Evolutionary conservation across 2,113 vertebrate species (phyloP).

Genomic region (Plestiodon gilberti): DNA sequence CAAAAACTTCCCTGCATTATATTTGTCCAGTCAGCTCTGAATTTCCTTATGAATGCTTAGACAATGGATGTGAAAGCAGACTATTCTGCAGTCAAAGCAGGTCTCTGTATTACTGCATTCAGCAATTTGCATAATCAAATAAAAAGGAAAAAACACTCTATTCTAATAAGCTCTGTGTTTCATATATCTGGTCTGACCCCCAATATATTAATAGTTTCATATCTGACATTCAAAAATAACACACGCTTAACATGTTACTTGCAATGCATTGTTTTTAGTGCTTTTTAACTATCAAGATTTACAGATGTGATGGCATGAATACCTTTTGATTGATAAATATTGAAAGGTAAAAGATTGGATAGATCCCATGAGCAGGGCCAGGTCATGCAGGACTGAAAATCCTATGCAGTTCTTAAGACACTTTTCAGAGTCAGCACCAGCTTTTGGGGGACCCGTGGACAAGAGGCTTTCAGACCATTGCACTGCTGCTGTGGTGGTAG

Average conservation of each 20-base stretch:
- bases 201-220: constrained; percentile 41
- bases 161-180: constrained; percentile 48
- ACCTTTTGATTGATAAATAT: not conserved
- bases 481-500: too few relatives aligned
- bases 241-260: constrained; percentile 32
- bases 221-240: not conserved
- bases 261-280: not conserved
- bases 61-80: constrained; percentile 68
- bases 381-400: not conserved
- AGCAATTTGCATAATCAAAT: constrained; percentile 66
- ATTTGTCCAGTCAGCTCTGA: constrained; percentile 71
- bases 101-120: constrained; percentile 41
- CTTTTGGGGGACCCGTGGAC: too few relatives aligned
- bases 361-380: not conserved
- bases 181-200: constrained; percentile 44
- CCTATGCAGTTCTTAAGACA: not conserved
- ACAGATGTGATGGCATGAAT: not conserved
- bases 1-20: constrained; percentile 66
- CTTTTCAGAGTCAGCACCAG: too few relatives aligned
- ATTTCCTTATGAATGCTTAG: constrained; percentile 71
- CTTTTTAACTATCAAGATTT: not conserved
- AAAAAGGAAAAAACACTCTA: constrained; percentile 52
- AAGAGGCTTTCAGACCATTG: too few relatives aligned
- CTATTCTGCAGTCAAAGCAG: constrained; percentile 71
- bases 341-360: not conserved